Base-by-base conservation (phyloP, 2,888 invertebrate species). In the Cerastis leucographa region DNA sequence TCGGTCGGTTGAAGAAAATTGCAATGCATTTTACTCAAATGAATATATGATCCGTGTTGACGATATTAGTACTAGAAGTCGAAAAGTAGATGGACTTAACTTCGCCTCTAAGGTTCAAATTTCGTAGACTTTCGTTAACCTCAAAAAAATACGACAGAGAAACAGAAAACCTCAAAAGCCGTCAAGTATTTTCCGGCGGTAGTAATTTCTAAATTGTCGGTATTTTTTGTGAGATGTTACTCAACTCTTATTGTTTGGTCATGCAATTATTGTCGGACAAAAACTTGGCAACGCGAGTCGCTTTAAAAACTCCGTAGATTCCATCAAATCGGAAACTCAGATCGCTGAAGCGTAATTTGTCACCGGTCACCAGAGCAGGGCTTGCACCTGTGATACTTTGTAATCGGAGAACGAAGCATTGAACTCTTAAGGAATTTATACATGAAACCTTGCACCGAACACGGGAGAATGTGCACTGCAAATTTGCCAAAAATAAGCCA, bases 291-390 rank as follows among this genome's bases (percentile, higher is more conserved):
- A 83, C 77, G 68, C 78, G 76, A 68, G 73, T 76, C 70, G 74
- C 69, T 76, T 85, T 80, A 74, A 87, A 77, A 87, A 80, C 86
- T 71, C 74, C 74, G 83, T 83, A 87, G 87, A 87, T 87, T 83
- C 86, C 87, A 85, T 83, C 86, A 89, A 90, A 90, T 91, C 89
- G 91, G 90, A 91, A 91, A 89, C 88, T 85, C 86, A 84, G 85
- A 83, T 80, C 83, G 87, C 87, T 85, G 79, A 85, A 85, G 85
- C 86, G 87, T 88, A 89, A 91, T 91, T 90, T 90, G 89, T 89
- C 88, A 87, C 87, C 84, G 81, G 78, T 75, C 80, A 76, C 71
- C 75, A 64, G 74, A 69, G 71, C 70, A 87, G 85, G 87, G 87
- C 44, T 83, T n/a, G n/a, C 86, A 78, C 81, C 70, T 68, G 81